Percentiles rank a stretch among this genome's conserved stretches.
Evolutionary conservation across 2,113 vertebrate species (phyloP).

Genomic region (Miniopterus natalensis): DNA sequence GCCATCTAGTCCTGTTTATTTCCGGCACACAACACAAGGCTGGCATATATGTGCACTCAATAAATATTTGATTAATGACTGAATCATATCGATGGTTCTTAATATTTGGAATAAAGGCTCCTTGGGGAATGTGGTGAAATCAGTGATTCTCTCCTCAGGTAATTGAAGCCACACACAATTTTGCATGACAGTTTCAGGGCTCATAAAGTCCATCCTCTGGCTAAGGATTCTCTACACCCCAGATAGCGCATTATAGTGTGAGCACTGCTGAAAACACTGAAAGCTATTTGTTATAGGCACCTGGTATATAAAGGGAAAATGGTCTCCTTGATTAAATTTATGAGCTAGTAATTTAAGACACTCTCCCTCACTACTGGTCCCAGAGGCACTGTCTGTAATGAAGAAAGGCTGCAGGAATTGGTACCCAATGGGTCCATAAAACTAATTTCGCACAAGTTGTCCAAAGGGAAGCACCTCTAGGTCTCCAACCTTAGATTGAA

Average conservation of each 20-base stretch:
- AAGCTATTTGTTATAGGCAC: not conserved
- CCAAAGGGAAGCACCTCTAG: slow-evolving; percentile 7
- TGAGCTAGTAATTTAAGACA: slow-evolving; percentile 14
- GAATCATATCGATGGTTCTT: not conserved
- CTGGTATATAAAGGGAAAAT: not conserved
- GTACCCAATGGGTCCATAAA: slow-evolving; percentile 23
- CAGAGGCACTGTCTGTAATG: not conserved
- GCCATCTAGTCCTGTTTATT: not conserved
- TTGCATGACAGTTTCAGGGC: not conserved
- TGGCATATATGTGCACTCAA: not conserved
- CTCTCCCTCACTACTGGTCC: not conserved
- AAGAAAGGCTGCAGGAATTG: not conserved
- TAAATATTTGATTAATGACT: not conserved
- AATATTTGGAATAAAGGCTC: not conserved
- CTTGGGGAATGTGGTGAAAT: not conserved
- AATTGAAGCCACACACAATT: not conserved
- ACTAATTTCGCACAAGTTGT: slow-evolving; percentile 11
- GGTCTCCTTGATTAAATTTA: slow-evolving; percentile 30
- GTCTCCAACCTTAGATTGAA: not conserved
- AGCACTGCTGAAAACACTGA: slow-evolving; percentile 11
- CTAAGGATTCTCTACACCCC: not conserved
- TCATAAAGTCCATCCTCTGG: not conserved
- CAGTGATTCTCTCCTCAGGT: not conserved
- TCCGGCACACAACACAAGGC: not conserved
- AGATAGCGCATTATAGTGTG: slow-evolving; percentile 5